These are phyloP conservation scores for Antennarius maculatus DNA, from an alignment of 2,797 vertebrate genomes.

Conservation along the genomic window DNA sequence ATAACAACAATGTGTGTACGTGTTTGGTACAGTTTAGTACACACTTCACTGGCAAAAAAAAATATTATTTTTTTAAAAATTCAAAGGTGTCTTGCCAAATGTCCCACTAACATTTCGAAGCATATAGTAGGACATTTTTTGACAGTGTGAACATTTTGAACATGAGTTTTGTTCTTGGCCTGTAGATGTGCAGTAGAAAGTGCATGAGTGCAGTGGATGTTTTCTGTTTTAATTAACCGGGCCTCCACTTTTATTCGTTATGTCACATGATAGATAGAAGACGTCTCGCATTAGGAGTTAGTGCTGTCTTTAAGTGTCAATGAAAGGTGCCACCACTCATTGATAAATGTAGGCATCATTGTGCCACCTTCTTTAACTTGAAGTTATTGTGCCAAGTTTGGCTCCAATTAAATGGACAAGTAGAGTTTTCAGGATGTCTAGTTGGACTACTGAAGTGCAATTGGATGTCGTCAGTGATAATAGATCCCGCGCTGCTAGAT, in stretches of 20 bases:
- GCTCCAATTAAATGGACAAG: constrained; percentile 21
- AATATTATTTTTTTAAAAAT: no score
- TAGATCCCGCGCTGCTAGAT: constrained; percentile 19
- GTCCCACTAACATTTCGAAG: constrained; percentile 61
- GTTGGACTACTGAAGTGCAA: constrained; percentile 54
- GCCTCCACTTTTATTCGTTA: constrained; percentile 36
- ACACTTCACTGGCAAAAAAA: constrained; percentile 50
- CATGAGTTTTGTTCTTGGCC: constrained; percentile 66
- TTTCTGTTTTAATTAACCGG: constrained; percentile 41
- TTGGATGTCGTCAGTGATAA: constrained; percentile 38
- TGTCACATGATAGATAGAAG: constrained; percentile 25
- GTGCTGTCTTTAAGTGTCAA: constrained; percentile 55
- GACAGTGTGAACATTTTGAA: constrained; percentile 67
- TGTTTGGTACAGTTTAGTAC: constrained; percentile 52
- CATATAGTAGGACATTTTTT: constrained; percentile 51
- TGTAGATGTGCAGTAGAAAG: constrained; percentile 74
- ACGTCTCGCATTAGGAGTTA: constrained; percentile 41
- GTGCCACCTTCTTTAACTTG: constrained; percentile 62
- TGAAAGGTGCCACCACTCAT: constrained; percentile 62
- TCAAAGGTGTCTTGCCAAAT: constrained; percentile 66
- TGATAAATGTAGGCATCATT: constrained; percentile 38
- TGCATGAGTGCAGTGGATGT: constrained; percentile 77
- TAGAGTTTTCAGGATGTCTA: constrained; percentile 19
- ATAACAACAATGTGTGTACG: constrained; percentile 49
- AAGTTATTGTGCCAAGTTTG: constrained; percentile 72